These are phyloP conservation scores for Sebastes flavidus DNA, from an alignment of 2,797 vertebrate species.

Conservation along the genomic window DNA sequence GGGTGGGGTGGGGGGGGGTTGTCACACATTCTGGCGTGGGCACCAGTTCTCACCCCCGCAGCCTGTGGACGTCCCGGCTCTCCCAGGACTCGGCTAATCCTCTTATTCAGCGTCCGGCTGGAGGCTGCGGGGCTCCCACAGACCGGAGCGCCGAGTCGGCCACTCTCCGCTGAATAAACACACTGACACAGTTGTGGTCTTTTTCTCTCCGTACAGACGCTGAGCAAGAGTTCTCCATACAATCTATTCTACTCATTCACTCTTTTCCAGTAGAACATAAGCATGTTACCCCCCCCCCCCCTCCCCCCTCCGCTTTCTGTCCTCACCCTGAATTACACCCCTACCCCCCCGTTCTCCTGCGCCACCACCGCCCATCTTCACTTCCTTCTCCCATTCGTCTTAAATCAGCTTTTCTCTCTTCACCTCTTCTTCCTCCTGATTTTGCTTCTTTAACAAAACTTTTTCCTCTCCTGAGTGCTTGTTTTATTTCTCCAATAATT, in stretches of 20 bases:
- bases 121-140: conserved; percentile 61
- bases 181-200: conserved; percentile 72
- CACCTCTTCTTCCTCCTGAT: neutral
- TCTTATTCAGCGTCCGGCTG: conserved; percentile 74
- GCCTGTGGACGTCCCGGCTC: conserved; percentile 61
- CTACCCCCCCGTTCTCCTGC: neutral
- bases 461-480: neutral
- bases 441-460: neutral
- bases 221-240: conserved; percentile 58
- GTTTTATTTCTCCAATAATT: neutral
- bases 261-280: conserved; percentile 54
- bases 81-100: conserved; percentile 76
- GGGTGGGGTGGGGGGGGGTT: neutral
- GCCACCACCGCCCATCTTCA: conserved; percentile 27
- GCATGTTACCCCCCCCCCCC: neutral
- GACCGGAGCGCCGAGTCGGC: conserved; percentile 50
- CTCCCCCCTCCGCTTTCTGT: neutral
- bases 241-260: conserved; percentile 63
- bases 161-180: conserved; percentile 70
- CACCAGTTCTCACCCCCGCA: conserved; percentile 63
- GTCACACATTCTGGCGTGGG: conserved; percentile 65
- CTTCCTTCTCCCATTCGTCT: conserved; percentile 26
- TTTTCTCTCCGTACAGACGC: conserved; percentile 53
- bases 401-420: conserved; percentile 30
- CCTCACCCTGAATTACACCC: conserved; percentile 30